Evolutionary conservation across 2,888 invertebrate species (phyloP).

Genomic region (Micropterix aruncella): DNA sequence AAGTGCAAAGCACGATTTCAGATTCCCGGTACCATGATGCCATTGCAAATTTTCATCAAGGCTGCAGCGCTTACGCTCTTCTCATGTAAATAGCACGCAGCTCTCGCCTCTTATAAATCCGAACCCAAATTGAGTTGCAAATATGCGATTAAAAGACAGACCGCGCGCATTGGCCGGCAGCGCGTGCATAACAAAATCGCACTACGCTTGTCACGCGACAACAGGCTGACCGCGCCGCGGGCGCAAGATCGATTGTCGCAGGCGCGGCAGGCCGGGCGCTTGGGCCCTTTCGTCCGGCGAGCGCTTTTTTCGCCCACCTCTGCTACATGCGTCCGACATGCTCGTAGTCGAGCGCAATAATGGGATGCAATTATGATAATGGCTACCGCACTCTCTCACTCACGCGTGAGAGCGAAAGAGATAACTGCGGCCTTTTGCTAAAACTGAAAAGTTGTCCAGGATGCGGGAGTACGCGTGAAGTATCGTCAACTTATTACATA

Average conservation of each 20-base stretch:
- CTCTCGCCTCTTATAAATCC: neutral
- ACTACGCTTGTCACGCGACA: too few relatives aligned
- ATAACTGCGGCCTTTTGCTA: too few relatives aligned
- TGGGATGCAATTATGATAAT: slow-evolving; percentile 16
- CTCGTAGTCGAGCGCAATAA: slow-evolving; percentile 13
- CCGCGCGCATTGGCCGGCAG: neutral
- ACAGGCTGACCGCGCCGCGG: neutral
- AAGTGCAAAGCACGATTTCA: too few relatives aligned
- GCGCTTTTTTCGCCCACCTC: neutral
- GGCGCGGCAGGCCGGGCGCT: neutral
- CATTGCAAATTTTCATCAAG: too few relatives aligned
- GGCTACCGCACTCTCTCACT: slow-evolving; percentile 7
- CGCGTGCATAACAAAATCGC: neutral
- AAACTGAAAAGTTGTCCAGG: too few relatives aligned
- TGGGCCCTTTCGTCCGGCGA: neutral
- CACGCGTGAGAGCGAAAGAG: neutral
- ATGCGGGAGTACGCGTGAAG: too few relatives aligned
- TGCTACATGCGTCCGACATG: slow-evolving; percentile 4
- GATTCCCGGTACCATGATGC: too few relatives aligned
- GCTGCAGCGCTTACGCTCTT: too few relatives aligned
- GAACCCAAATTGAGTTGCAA: neutral
- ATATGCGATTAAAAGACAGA: neutral
- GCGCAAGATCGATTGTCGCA: neutral
- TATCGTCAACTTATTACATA: too few relatives aligned
- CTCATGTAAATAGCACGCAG: too few relatives aligned